Base-by-base conservation (phyloP, 2,797 vertebrate species). In the Rachycentron canadum region DNA sequence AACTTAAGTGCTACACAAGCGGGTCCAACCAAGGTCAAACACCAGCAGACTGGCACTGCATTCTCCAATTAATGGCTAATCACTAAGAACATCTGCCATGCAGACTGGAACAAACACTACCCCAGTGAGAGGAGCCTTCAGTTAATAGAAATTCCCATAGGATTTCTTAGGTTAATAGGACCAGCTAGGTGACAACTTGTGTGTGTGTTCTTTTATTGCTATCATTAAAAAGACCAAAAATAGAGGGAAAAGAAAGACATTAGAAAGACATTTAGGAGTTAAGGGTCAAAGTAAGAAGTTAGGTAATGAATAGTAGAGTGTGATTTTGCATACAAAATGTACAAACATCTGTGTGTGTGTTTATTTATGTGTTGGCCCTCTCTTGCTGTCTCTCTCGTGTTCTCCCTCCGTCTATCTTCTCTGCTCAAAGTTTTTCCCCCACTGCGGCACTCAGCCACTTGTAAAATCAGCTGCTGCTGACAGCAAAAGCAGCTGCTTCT, bases 41-140 rank as follows among this genome's bases (percentile, higher is more conserved):
- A 73, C 78, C 62, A 69, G 79, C 88, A 87, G 90, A 91, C 80
- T 90, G 88, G 82, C 77, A 60, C 85, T 43, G 89, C 76, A 55
- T 86, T 90, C 86, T 74, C 78, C 86, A 92, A 88, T 92, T 91
- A 93, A 93, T 88, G 88, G 82, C 89, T 91, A 91, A 92, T 91
- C 82, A 89, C 88, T 85, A 76, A 88, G 87, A 92, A 91, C 93
- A 92, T 91, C 92, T 94, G 91, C 90, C 84, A 83, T 41, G 74
- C 78, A 72, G 88, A 86, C 73, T 83, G 85, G 67, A 90, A 88
- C 89, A 89, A 89, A 91, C 83, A 86, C 61, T 49, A 50, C 86
- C 73, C 89, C 89, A 66, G 69, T 5, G 77, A 89, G 89, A 76
- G 71, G 34, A 79, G 84, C 74, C 78, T 88, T 87, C 70, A 83